Evolutionary conservation across 2,797 vertebrate genomes (phyloP).

Genomic region (Etheostoma nigrum): DNA sequence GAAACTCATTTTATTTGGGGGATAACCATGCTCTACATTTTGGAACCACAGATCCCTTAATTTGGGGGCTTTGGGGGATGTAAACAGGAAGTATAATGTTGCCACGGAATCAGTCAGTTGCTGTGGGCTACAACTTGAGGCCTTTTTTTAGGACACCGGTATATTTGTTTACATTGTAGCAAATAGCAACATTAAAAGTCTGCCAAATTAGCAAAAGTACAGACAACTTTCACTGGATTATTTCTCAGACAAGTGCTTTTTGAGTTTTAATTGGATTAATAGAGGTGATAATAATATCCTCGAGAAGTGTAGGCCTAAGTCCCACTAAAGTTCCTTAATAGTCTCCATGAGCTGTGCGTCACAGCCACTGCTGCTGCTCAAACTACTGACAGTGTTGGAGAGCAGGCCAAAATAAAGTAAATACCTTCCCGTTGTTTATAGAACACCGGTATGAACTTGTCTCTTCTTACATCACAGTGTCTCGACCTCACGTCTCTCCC

Average conservation of each 20-base stretch:
- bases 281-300: background rate
- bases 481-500: background rate
- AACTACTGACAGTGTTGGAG: background rate
- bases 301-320: background rate
- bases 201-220: background rate
- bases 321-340: background rate
- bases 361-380: background rate
- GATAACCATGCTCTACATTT: background rate
- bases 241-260: background rate
- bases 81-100: background rate
- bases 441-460: background rate
- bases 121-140: background rate
- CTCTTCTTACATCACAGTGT: background rate
- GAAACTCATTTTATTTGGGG: background rate
- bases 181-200: background rate
- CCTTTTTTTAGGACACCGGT: background rate
- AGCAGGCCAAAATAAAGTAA: background rate
- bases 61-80: background rate
- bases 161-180: background rate
- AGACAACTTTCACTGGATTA: background rate
- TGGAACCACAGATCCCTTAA: background rate
- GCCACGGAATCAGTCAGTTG: background rate
- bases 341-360: background rate
- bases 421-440: slow-evolving; percentile 11
- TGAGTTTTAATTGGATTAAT: background rate